Evolutionary conservation across 2,797 vertebrate genomes (phyloP).

Genomic region (Mustela erminea): DNA sequence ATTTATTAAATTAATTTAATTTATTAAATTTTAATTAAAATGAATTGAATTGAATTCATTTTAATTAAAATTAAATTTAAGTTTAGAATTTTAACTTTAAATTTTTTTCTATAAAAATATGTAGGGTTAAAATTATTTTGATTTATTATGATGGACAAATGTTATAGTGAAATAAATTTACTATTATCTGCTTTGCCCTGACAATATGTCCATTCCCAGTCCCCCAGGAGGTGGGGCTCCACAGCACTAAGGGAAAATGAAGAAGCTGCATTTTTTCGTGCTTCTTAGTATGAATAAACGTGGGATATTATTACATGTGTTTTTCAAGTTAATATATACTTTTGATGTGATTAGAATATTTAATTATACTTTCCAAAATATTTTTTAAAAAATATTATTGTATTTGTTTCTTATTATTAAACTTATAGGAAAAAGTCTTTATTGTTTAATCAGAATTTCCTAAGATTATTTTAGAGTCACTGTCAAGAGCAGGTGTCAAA

Average conservation of each 20-base stretch:
- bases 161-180: neutral
- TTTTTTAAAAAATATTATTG: neutral
- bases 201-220: fast-evolving
- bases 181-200: neutral
- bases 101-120: neutral
- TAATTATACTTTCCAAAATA: neutral
- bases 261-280: neutral
- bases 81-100: no score
- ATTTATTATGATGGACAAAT: neutral
- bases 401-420: neutral
- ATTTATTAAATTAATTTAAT: no score
- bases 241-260: neutral
- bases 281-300: neutral
- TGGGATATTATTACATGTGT: neutral
- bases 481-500: neutral
- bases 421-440: neutral
- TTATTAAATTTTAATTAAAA: no score
- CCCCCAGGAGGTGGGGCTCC: neutral
- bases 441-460: neutral
- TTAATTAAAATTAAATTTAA: no score
- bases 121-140: neutral
- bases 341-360: neutral
- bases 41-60: no score
- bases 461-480: neutral
- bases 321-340: slow-evolving; percentile 2